Conservation (phyloP, 1,140 invertebrate species). For the Nymphalis io region DNA sequence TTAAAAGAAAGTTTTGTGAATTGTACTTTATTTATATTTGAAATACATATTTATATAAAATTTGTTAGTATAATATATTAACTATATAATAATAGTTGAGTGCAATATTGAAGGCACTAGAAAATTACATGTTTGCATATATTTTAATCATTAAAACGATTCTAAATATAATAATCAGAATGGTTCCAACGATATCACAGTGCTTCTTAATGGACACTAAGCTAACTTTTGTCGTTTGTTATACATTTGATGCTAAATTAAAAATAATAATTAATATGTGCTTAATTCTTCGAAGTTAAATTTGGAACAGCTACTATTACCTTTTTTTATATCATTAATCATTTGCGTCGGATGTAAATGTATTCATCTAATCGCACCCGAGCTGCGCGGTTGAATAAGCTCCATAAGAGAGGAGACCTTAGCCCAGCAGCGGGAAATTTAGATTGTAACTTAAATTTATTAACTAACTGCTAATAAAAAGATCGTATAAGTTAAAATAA, state of each 20-base stretch:
- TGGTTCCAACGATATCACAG: background rate
- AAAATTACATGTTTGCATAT: background rate
- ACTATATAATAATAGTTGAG: background rate
- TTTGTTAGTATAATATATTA: background rate
- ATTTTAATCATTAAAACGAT: background rate
- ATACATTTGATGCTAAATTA: background rate
- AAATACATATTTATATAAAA: background rate
- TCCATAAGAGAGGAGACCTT: too few relatives aligned
- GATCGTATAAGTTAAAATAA: too few relatives aligned
- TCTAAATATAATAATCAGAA: background rate
- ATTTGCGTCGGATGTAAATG: too few relatives aligned
- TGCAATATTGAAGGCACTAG: slow-evolving; percentile 7
- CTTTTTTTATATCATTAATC: too few relatives aligned
- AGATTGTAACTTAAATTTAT: too few relatives aligned
- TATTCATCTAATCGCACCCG: too few relatives aligned
- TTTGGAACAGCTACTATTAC: too few relatives aligned
- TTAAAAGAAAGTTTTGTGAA: background rate
- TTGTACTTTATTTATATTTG: background rate
- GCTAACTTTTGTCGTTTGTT: background rate
- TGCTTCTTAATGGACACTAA: background rate
- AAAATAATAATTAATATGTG: too few relatives aligned
- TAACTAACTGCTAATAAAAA: too few relatives aligned
- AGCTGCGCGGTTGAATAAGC: too few relatives aligned
- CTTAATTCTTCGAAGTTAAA: too few relatives aligned
- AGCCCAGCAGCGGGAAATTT: too few relatives aligned